Percentiles rank a stretch among this genome's conserved stretches.
Conservation (phyloP, 2,797 vertebrate genomes). For the Mus caroli region DNA sequence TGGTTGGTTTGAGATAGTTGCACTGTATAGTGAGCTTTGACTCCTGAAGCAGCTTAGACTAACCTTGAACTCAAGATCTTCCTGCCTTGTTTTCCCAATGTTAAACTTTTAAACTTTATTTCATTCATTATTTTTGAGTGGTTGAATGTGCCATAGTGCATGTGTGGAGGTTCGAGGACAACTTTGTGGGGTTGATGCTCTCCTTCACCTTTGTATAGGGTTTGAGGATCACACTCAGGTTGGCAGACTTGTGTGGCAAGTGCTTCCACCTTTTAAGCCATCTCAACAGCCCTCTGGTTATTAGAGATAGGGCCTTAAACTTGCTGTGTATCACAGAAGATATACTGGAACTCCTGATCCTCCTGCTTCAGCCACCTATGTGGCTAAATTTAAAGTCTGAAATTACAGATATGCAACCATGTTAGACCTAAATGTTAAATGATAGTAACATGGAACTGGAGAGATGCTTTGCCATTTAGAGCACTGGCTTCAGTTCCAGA, state of each 20-base stretch:
- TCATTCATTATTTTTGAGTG: background rate
- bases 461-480: background rate
- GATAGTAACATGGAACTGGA: background rate
- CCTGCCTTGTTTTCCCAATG: background rate
- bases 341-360: background rate
- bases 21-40: background rate
- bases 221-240: background rate
- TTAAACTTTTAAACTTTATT: background rate
- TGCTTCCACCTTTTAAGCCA: background rate
- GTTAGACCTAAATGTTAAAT: background rate
- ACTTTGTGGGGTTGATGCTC: background rate
- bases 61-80: background rate
- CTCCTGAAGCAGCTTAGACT: background rate
- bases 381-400: background rate
- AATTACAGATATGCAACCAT: background rate
- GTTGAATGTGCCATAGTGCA: background rate
- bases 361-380: background rate
- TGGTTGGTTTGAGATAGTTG: background rate
- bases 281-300: background rate
- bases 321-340: background rate
- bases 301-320: background rate
- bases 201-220: background rate
- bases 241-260: background rate
- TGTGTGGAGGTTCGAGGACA: background rate
- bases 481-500: background rate